These are phyloP conservation scores for Poeciliopsis turneri DNA, from an alignment of 2,797 vertebrate species.

Conservation along the genomic window DNA sequence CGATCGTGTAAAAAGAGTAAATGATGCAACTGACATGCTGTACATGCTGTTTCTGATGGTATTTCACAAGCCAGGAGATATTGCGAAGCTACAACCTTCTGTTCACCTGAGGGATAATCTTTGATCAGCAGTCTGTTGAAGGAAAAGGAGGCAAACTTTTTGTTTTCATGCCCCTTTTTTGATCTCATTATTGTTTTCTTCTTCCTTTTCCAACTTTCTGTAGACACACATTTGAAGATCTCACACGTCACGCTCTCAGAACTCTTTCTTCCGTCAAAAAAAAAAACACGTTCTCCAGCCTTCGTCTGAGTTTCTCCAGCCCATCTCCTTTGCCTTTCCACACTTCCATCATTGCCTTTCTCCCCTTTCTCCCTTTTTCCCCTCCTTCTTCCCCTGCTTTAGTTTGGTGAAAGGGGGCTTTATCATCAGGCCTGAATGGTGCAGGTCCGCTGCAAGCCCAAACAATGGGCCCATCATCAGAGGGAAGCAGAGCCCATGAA, in stretches of 20 bases:
- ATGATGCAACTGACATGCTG: slow-evolving; percentile 19
- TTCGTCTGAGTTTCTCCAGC: slow-evolving; percentile 41
- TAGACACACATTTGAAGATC: slow-evolving; percentile 21
- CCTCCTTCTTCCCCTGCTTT: slow-evolving; percentile 56
- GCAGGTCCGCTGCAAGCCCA: slow-evolving; percentile 69
- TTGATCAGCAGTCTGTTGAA: slow-evolving; percentile 42
- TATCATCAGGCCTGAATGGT: slow-evolving; percentile 75
- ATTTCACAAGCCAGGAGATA: slow-evolving; percentile 45
- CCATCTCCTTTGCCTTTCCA: slow-evolving; percentile 70
- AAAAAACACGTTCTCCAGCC: slow-evolving; percentile 39
- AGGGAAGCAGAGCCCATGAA: slow-evolving; percentile 76
- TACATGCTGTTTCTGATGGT: slow-evolving; percentile 36
- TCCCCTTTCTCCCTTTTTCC: slow-evolving; percentile 36
- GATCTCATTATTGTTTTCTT: slow-evolving; percentile 39
- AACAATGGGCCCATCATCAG: slow-evolving; percentile 80
- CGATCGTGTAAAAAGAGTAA: slow-evolving; percentile 31
- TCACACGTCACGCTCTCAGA: slow-evolving; percentile 36
- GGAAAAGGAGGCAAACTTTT: slow-evolving; percentile 19
- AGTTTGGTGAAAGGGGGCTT: slow-evolving; percentile 72
- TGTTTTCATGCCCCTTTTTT: slow-evolving; percentile 28
- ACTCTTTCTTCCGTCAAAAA: slow-evolving; percentile 22
- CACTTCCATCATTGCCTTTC: slow-evolving; percentile 68
- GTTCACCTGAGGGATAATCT: slow-evolving; percentile 48
- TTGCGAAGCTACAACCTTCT: slow-evolving; percentile 38
- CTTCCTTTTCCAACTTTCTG: slow-evolving; percentile 25